Conservation (phyloP, 2,113 vertebrate species). For the Glaucomys volans region DNA sequence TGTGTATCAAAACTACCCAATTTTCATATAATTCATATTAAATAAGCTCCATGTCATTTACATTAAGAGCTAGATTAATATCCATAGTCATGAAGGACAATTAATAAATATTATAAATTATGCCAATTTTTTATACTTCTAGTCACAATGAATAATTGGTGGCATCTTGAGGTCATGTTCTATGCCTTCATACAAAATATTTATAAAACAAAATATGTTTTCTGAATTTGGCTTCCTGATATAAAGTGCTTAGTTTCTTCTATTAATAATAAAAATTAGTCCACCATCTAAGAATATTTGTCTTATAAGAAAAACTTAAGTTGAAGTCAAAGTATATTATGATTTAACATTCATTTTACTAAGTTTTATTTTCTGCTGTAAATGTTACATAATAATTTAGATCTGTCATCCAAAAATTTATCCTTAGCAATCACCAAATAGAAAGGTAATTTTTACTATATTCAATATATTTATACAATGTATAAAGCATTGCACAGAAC, state of each 20-base stretch:
- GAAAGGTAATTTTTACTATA: background rate
- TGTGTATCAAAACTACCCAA: background rate
- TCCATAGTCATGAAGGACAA: background rate
- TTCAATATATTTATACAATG: background rate
- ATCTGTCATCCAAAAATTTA: background rate
- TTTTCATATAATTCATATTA: constrained; percentile 33
- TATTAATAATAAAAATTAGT: background rate
- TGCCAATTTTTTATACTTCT: background rate
- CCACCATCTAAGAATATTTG: background rate
- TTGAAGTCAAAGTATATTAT: constrained; percentile 28
- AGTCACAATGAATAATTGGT: background rate
- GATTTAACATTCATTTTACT: background rate
- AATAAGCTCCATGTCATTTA: background rate
- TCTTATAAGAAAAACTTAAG: constrained; percentile 2
- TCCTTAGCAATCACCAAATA: background rate
- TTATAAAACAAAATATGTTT: constrained; percentile 5
- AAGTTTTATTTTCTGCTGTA: background rate
- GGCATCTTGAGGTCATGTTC: background rate
- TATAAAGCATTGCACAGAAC: background rate
- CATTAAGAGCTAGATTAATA: background rate
- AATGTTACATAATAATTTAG: background rate
- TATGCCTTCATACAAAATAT: background rate
- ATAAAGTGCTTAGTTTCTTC: background rate
- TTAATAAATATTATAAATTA: constrained; percentile 51
- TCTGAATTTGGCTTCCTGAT: background rate